A percentile compares a stretch with the other conserved stretches of the same genome.
Evolutionary conservation across 2,888 invertebrate genomes (phyloP).

Genomic region (Meghimatium bilineatum): DNA sequence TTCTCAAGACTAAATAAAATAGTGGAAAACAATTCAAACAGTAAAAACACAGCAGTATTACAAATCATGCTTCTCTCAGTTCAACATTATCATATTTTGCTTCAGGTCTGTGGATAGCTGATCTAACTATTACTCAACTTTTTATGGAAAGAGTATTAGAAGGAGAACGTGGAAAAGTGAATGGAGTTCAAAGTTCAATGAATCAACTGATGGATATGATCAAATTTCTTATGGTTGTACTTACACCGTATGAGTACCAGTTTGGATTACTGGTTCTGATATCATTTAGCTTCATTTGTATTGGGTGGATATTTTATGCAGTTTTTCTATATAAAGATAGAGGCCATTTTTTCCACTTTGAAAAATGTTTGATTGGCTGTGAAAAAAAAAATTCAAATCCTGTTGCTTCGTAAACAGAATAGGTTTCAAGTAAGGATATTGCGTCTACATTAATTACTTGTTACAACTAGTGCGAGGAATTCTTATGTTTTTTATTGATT

Average conservation of each 20-base stretch:
- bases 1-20: no score
- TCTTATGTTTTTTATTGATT: neutral
- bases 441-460: neutral
- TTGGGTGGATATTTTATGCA: slow-evolving; percentile 70
- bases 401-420: neutral
- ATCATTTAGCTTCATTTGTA: slow-evolving; percentile 75
- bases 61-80: no score
- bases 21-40: no score
- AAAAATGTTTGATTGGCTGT: slow-evolving; percentile 42
- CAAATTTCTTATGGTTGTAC: slow-evolving; percentile 79
- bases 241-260: slow-evolving; percentile 77
- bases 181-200: slow-evolving; percentile 79
- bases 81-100: slow-evolving; percentile 30
- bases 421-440: no score
- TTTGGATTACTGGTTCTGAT: slow-evolving; percentile 79
- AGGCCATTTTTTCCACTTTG: slow-evolving; percentile 69
- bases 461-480: neutral
- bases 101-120: slow-evolving; percentile 80
- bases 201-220: slow-evolving; percentile 79
- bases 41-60: no score
- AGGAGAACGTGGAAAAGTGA: slow-evolving; percentile 78
- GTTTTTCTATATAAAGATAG: slow-evolving; percentile 62
- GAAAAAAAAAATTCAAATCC: neutral
- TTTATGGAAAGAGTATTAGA: slow-evolving; percentile 79
- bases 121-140: slow-evolving; percentile 79